Base-by-base conservation (phyloP, 2,797 vertebrate genomes). In the Premnoplex brunnescens region DNA sequence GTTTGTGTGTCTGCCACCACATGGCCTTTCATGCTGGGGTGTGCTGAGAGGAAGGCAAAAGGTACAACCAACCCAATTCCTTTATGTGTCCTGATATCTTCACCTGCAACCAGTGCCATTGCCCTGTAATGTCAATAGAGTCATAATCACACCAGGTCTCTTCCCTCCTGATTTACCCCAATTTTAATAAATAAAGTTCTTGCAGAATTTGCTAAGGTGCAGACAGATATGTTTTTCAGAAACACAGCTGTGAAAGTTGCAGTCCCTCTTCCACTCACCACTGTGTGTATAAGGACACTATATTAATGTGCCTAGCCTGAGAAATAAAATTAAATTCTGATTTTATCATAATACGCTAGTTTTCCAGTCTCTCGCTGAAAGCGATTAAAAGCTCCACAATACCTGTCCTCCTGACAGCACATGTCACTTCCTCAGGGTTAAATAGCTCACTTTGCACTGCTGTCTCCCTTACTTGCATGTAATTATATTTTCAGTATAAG, bases 391-490 rank as follows among this genome's bases (percentile, higher is more conserved):
- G 10, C 59, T 89, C 34, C 41, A 56, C 44, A 36, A n/a, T 63
- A 67, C 37, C 49, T 84, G 44, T 71, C 72, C 43, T 86, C 44
- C 37, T 54, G 59, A 19, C 24, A 78, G 54, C 49, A 86, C 22
- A 4, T 68, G 41, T 34, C 6, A 14, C 59, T 80, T 94, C 23
- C 79, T 84, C 85, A 85, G 90, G 93, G 91, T 96, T 90, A 96
- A 93, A 79, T 12, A 86, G 75, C 64, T 91, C 69, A 58, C 51
- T 9, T 10, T 83, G 60, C 39, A 41, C 43, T 68, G 26, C 69
- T 36, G 26, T 58, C 71, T 92, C 44, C 5, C 2, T 34, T 93
- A 17, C 43, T 58, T 69, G 62, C 55, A 28, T 46, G 18, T 56
- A 75, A 88, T 86, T 78, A 4, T 91, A 60, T 84, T 86, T 94